Evolutionary conservation across 2,888 invertebrate species (phyloP), one percentile per base, ranked within the genome.

Genomic region (Tortricodes alternella): DNA sequence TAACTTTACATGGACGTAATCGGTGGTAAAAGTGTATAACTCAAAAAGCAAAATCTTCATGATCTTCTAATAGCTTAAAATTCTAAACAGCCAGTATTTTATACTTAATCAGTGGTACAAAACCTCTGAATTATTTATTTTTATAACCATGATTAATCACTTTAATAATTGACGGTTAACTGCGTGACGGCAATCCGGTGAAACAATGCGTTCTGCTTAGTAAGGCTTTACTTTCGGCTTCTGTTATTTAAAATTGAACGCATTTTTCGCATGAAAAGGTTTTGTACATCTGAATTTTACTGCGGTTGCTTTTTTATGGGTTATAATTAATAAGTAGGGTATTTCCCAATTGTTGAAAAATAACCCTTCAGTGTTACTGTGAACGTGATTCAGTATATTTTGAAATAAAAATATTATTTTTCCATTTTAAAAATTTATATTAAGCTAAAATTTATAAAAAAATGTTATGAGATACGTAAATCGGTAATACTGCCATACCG

Each of bases 81-180:
- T 5, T 3, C n/a, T 16, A 15, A 19, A 21, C 19, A 21, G n/a
- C n/a, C n/a, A 11, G 46, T 2, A 3, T n/a, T 48, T 15, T 15
- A 21, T 8, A 34, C 23, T 53, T 19, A 46, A 6, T 29, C 23
- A 46, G 23, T 23, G 18, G 16, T 24, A 35, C 34, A 41, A 48
- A 53, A 41, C 19, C 24, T 18, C 24, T 13, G 29, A 23, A 46
- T 41, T 48, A 34, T 48, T 53, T 48, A 35, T 48, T 43, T 11
- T 19, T 32, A n/a, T 27, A 55, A 48, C 23, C 21, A 55, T 55
- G 55, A 55, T 48, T 15, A 48, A 55, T 55, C 34, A 35, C 27
- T 43, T 48, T 48, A 41, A 41, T 55, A 55, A 55, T 55, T 55
- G 48, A 48, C 53, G 48, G 41, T 55, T 48, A 39, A 55, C 32